These are phyloP conservation scores for Leuctra nigra DNA, from an alignment of 2,888 invertebrate genomes.

Conservation along the genomic window DNA sequence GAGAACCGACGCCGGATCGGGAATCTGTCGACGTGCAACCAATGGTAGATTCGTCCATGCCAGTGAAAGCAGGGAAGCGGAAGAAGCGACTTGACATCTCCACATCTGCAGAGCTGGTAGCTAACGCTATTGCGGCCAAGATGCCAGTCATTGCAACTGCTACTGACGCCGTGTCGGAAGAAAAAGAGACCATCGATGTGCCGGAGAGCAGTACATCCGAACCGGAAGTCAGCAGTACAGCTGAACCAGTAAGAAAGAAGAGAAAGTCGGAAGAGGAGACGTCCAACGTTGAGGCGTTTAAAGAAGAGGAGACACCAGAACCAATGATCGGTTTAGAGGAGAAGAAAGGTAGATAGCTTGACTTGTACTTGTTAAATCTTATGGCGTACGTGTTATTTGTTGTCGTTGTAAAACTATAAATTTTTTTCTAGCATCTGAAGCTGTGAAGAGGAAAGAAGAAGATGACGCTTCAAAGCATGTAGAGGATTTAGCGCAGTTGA, in stretches of 20 bases:
- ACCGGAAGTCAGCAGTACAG: too few species aligned
- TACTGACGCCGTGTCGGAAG: background rate
- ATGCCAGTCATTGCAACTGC: background rate
- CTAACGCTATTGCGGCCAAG: constrained; percentile 23
- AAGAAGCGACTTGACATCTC: constrained; percentile 45
- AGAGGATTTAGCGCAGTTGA: constrained; percentile 36
- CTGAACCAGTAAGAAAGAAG: too few species aligned
- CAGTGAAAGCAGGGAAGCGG: constrained; percentile 46
- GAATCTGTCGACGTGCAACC: background rate
- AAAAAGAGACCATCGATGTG: background rate
- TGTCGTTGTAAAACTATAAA: background rate
- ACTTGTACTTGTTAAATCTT: background rate
- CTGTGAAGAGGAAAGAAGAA: constrained; percentile 8
- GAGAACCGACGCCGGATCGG: background rate
- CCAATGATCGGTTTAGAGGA: constrained; percentile 27
- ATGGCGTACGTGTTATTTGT: background rate
- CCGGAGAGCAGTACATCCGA: too few species aligned
- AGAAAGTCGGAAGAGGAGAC: background rate
- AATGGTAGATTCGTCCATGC: constrained; percentile 24
- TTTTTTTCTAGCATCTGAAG: constrained; percentile 1
- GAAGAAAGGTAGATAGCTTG: constrained; percentile 1
- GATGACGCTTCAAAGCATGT: constrained; percentile 14
- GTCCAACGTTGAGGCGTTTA: background rate
- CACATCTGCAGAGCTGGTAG: constrained; percentile 13
- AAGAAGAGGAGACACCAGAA: too few species aligned